Conservation (phyloP, 2,888 invertebrate species). For the Idaea straminata region DNA sequence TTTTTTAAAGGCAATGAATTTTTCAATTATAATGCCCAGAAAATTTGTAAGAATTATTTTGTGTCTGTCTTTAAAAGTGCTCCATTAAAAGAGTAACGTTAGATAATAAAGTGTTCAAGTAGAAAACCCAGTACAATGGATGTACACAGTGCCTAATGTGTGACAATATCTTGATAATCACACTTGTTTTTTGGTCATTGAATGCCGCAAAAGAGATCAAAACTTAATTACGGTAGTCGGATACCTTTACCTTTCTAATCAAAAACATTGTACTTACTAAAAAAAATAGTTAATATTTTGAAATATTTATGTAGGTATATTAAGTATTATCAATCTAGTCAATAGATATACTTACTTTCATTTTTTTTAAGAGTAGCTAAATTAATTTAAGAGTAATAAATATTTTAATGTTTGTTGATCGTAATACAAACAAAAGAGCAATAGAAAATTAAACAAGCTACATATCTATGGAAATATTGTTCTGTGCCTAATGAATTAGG, state of each 20-base stretch:
- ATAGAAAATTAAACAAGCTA: neutral
- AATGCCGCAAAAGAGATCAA: constrained; percentile 21
- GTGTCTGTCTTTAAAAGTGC: constrained; percentile 66
- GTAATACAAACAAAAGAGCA: neutral
- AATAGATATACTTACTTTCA: too few species aligned
- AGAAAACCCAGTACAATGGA: constrained; percentile 63
- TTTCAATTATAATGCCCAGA: neutral
- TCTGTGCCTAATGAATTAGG: neutral
- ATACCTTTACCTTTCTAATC: too few species aligned
- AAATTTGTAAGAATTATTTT: constrained; percentile 1
- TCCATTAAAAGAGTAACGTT: constrained; percentile 52
- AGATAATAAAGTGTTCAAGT: constrained; percentile 67
- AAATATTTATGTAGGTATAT: too few species aligned
- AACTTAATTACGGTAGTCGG: too few species aligned
- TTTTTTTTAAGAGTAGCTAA: too few species aligned
- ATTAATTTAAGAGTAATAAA: too few species aligned
- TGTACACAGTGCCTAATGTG: constrained; percentile 70
- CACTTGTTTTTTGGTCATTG: constrained; percentile 41
- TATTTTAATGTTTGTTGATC: too few species aligned
- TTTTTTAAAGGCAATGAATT: constrained; percentile 3
- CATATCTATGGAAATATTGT: neutral
- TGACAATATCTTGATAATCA: constrained; percentile 65
- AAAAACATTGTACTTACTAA: too few species aligned
- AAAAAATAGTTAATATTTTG: too few species aligned
- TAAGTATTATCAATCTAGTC: too few species aligned